Conservation (phyloP, 1,140 invertebrate genomes). For the Propsilocerus akamusi region DNA sequence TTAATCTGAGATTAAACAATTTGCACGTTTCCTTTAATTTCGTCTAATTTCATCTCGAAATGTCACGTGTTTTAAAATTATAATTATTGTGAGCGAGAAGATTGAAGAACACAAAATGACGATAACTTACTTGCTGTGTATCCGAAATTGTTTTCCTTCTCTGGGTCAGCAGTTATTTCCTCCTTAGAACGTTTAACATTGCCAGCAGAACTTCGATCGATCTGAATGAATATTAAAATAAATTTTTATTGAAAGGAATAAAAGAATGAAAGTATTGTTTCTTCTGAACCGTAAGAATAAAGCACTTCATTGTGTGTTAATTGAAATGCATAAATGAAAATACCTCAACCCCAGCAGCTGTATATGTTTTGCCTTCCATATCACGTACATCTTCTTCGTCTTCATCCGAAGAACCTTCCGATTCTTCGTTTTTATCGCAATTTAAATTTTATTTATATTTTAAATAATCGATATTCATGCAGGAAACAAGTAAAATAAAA, state of each 20-base stretch:
- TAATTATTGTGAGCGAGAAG: too few species aligned
- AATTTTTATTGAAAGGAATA: background rate
- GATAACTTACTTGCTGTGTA: conserved; percentile 74
- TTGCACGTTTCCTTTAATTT: too few species aligned
- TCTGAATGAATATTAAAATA: conserved; percentile 32
- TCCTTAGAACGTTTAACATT: conserved; percentile 58
- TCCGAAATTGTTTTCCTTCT: conserved; percentile 76
- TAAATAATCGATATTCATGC: background rate
- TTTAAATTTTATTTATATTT: conserved; percentile 9
- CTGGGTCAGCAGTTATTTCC: conserved; percentile 57
- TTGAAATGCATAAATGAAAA: background rate
- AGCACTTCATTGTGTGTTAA: background rate
- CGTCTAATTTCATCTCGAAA: too few species aligned
- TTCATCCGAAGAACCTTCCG: conserved; percentile 27
- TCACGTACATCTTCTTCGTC: conserved; percentile 53
- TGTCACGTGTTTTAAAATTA: too few species aligned
- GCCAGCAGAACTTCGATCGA: conserved; percentile 73
- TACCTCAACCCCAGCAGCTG: conserved; percentile 59
- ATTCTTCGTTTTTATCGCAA: conserved; percentile 16
- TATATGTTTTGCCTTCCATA: conserved; percentile 56
- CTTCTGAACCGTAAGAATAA: background rate
- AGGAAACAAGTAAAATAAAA: conserved; percentile 6
- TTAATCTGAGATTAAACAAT: too few species aligned
- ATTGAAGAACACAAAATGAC: too few species aligned
- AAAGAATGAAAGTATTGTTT: background rate